These are phyloP conservation scores for Blennius ocellaris DNA, from an alignment of 2,113 vertebrate species.

Conservation along the genomic window DNA sequence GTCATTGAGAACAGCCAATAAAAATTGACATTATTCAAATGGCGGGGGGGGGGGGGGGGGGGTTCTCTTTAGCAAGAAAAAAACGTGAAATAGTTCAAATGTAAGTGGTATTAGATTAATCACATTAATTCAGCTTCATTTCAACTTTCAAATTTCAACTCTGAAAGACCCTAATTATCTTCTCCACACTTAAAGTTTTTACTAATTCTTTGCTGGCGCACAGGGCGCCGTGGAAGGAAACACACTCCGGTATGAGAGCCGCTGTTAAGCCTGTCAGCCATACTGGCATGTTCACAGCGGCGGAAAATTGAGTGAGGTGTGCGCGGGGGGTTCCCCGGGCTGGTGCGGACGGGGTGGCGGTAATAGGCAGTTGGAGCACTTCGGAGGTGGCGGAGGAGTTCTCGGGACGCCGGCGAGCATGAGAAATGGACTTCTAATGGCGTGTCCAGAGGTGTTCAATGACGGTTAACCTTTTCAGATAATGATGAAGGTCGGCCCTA, in stretches of 20 bases:
- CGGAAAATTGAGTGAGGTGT: slow-evolving; percentile 80
- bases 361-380: slow-evolving; percentile 63
- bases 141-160: too few species aligned
- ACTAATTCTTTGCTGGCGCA: slow-evolving; percentile 45
- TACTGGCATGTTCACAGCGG: slow-evolving; percentile 78
- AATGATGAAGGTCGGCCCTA: slow-evolving; percentile 62
- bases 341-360: slow-evolving; percentile 44
- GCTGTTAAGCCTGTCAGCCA: slow-evolving; percentile 69
- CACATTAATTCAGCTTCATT: too few species aligned
- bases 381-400: slow-evolving; percentile 13
- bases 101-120: too few species aligned
- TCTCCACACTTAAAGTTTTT: slow-evolving; percentile 5
- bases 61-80: too few species aligned
- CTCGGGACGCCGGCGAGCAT: slow-evolving; percentile 42
- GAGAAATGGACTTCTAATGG: slow-evolving; percentile 61
- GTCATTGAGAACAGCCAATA: too few species aligned
- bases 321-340: slow-evolving; percentile 36
- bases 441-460: slow-evolving; percentile 60
- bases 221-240: slow-evolving; percentile 50
- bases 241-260: slow-evolving; percentile 61
- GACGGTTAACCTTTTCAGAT: slow-evolving; percentile 70
- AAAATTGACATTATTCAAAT: too few species aligned
- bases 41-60: too few species aligned
- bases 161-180: slow-evolving; percentile 23
- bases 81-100: too few species aligned